Conservation (phyloP, 1,140 invertebrate genomes). For the Eumaeus atala region DNA sequence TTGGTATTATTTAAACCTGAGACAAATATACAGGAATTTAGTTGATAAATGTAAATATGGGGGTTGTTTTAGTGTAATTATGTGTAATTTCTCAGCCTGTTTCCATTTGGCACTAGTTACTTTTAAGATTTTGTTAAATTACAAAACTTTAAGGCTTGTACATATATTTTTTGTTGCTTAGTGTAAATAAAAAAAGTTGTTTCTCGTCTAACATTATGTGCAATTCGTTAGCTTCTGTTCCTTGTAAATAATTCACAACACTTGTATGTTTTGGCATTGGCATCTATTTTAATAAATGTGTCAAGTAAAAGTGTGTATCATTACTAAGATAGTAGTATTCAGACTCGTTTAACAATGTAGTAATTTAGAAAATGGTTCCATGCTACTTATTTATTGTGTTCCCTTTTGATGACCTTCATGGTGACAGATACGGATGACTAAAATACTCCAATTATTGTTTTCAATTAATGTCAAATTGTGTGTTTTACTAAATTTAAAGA, state of each 20-base stretch:
- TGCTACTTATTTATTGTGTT: no score
- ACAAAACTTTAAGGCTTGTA: conserved; percentile 6
- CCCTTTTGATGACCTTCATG: no score
- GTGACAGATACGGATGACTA: no score
- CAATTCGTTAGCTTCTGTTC: background rate
- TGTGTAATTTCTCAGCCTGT: conserved; percentile 25
- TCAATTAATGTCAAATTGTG: no score
- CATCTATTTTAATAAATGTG: conserved; percentile 4
- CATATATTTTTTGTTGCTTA: conserved; percentile 5
- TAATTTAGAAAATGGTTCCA: no score
- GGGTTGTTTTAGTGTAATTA: conserved; percentile 15
- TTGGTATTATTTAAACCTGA: conserved; percentile 24
- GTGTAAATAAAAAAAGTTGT: conserved; percentile 2
- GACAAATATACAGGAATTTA: conserved; percentile 16
- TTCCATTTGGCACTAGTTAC: background rate
- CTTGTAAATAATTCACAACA: conserved; percentile 3
- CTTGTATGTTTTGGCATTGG: conserved; percentile 2
- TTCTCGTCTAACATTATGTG: conserved; percentile 7
- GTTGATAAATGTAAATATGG: conserved; percentile 14
- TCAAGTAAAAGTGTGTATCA: conserved; percentile 1
- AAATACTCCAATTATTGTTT: no score
- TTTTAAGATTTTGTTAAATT: conserved; percentile 8
- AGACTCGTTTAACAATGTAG: no score
- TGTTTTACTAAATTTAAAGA: no score
- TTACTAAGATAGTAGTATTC: background rate